Evolutionary conservation across 2,888 invertebrate species (phyloP).

Genomic region (Callinectes sapidus): DNA sequence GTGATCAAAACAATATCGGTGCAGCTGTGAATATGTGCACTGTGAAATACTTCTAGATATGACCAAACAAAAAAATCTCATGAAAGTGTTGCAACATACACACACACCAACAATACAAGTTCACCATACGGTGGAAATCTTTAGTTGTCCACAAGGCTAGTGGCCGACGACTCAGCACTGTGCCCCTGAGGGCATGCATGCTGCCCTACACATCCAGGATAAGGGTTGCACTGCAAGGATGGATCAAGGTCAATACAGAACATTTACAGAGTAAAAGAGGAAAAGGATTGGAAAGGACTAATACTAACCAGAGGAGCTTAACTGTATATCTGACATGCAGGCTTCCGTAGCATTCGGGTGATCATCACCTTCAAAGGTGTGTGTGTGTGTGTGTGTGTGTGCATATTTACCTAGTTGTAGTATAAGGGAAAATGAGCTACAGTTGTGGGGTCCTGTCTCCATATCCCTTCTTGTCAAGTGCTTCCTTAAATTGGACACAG

Average conservation of each 20-base stretch:
- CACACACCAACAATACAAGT: not conserved
- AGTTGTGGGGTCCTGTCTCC: no score
- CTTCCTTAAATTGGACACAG: no score
- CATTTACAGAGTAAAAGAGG: not conserved
- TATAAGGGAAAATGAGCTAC: no score
- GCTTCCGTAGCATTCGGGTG: not conserved
- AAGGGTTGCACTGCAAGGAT: not conserved
- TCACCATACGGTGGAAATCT: constrained; percentile 56
- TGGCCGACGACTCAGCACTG: constrained; percentile 43
- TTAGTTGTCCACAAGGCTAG: constrained; percentile 53
- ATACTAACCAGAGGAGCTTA: not conserved
- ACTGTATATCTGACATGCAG: not conserved
- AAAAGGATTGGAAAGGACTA: not conserved
- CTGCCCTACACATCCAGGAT: not conserved
- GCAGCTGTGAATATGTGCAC: not conserved
- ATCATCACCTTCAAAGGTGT: not conserved
- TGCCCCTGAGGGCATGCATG: constrained; percentile 43
- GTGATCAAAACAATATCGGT: not conserved
- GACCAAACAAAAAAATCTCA: not conserved
- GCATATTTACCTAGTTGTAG: not conserved
- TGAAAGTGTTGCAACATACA: not conserved
- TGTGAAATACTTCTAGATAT: not conserved
- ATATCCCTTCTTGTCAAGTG: no score
- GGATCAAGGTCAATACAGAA: not conserved
- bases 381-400: constrained; percentile 36